phyloP scores from a whole-genome alignment of 2,797 vertebrate genomes.

The Sebastes paucispinis region DNA sequence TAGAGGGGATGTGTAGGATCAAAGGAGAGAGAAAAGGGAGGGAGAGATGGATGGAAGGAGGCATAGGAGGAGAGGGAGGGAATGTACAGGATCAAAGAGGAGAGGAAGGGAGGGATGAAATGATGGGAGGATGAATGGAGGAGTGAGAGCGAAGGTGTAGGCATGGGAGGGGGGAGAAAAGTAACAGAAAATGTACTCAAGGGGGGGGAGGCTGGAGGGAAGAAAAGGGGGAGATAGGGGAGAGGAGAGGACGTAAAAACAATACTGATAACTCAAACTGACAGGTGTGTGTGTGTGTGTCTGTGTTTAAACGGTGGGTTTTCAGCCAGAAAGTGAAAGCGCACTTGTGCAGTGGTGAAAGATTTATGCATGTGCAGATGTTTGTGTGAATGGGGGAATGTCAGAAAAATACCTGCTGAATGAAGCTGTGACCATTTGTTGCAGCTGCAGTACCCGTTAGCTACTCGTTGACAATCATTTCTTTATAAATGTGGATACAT shows the following conservation, averaged over 20 bases:
- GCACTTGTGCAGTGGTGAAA: slow-evolving; percentile 62
- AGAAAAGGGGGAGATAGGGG: not conserved
- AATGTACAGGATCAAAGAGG: slow-evolving; percentile 46
- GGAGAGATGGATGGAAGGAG: slow-evolving; percentile 62
- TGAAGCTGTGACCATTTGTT: slow-evolving; percentile 23
- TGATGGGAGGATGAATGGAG: slow-evolving; percentile 50
- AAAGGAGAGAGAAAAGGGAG: slow-evolving; percentile 49
- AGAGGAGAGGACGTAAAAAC: slow-evolving; percentile 39
- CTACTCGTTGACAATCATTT: not conserved
- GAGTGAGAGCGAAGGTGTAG: slow-evolving; percentile 33
- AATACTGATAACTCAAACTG: slow-evolving; percentile 68
- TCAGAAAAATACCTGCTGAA: slow-evolving; percentile 44
- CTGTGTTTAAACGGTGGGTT: slow-evolving; percentile 36
- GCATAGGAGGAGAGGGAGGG: slow-evolving; percentile 39
- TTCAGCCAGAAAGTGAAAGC: slow-evolving; percentile 65
- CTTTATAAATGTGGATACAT: not conserved
- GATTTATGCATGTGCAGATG: slow-evolving; percentile 53
- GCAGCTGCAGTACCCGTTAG: slow-evolving; percentile 24
- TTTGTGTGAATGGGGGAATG: not conserved
- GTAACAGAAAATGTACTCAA: slow-evolving; percentile 8
- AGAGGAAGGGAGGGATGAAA: slow-evolving; percentile 42
- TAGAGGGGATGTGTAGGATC: slow-evolving; percentile 77
- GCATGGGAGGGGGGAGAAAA: not conserved
- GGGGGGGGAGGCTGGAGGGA: not conserved
- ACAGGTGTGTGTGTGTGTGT: slow-evolving; percentile 52